Base-by-base conservation (phyloP, 2,797 vertebrate species). In the Acrocephalus scirpaceus region DNA sequence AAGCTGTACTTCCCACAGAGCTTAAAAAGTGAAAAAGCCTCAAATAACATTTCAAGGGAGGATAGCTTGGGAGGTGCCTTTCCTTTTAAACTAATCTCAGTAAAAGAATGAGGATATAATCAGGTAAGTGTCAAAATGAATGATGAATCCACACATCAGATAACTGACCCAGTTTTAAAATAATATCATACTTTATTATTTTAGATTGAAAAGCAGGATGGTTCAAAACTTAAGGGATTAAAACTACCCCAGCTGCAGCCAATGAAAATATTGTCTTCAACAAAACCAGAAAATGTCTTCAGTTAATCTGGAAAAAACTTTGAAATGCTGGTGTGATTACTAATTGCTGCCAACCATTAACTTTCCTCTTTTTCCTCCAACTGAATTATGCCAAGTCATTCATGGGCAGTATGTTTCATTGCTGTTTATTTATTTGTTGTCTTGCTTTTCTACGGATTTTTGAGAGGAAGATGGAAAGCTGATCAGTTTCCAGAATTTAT, bases 71-170 rank as follows among this genome's bases (percentile, higher is more conserved):
- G 71, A 93, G 77, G 56, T 91, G 48, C 44, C 71, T 79, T 95
- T 78, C 66, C 47, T 87, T 82, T 93, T 70, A 79, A 86, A 86
- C n/a, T 70, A 87, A 88, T 36, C 44, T 85, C 65, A 92, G 60
- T n/a, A 72, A 62, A 90, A 93, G 80, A 88, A 94, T 57, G 80
- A 96, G 73, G 64, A 75, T 93, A 71, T n/a, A 83, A 62, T 64
- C 84, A 86, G 83, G 1, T 62, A 76, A 72, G 40, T 86, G 44
- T 78, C 78, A 81, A 81, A 94, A 92, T 50, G 21, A 92, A 86
- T 21, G 56, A 88, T 62, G 36, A 90, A 74, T 70, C 44, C 47
- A 58, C 40, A 42, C 13, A 72, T 92, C 38, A 91, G 81, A 80
- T 56, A 72, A 87, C n/a, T 88, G 65, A 62, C 20, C 11, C 29